Percentiles rank a stretch among this genome's conserved stretches.
Evolutionary conservation across 2,113 vertebrate species (phyloP).

Genomic region (Cnemophilus loriae): DNA sequence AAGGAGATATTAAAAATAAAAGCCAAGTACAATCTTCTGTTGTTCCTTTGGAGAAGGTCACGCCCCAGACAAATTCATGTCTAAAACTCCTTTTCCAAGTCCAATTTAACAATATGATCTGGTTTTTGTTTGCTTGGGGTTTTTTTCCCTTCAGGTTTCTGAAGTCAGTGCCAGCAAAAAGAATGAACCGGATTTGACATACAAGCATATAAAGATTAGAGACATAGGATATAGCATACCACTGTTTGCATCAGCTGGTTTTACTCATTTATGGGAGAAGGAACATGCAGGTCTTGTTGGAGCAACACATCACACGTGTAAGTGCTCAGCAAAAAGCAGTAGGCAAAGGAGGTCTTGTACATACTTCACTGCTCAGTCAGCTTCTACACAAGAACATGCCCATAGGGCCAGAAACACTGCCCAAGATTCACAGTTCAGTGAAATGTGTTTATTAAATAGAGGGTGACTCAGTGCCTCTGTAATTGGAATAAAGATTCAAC

Average conservation of each 20-base stretch:
- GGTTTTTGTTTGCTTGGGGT: rapidly evolving
- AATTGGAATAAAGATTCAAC: neutral
- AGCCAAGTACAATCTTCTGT: neutral
- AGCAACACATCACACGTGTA: neutral
- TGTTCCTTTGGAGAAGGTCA: neutral
- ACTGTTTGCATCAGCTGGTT: neutral
- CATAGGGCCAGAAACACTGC: neutral
- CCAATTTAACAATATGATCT: neutral
- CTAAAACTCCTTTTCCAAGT: neutral
- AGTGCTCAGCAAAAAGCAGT: neutral
- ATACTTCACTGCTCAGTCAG: neutral
- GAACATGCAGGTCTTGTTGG: neutral
- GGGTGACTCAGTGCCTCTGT: neutral
- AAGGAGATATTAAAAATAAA: neutral
- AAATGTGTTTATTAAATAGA: neutral
- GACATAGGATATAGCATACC: neutral
- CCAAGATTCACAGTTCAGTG: neutral
- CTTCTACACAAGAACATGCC: neutral
- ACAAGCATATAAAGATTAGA: neutral
- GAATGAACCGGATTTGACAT: neutral
- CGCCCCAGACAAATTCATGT: neutral
- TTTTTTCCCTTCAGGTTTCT: neutral
- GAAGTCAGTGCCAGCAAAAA: neutral
- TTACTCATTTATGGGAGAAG: neutral
- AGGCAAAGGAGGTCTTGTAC: neutral